Evolutionary conservation across 2,888 invertebrate genomes (phyloP), one percentile per base, ranked within the genome.

Genomic region (Campopleginae sp.): DNA sequence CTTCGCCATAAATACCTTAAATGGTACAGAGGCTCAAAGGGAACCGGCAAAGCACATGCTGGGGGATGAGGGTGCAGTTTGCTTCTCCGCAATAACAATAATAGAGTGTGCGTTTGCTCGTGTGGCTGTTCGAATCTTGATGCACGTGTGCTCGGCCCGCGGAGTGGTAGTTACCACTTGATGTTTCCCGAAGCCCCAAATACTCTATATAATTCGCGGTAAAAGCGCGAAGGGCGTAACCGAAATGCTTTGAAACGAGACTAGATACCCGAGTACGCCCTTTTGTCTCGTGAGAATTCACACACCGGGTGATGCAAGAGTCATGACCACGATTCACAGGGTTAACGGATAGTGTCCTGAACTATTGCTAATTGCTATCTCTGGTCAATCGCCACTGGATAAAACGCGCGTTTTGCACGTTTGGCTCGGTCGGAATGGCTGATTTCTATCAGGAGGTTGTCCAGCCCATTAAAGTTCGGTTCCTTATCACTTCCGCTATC

Each of bases 1-100:
- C 66, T 76, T 70, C 65, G 82, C 79, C 72, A 75, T 85, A 85
- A 85, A 82, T 85, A 81, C 85, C 85, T 82, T 82, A 82, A 85
- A 85, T 82, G 85, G 78, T 82, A 75, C 58, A 71, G 61, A 71
- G 79, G 81, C 63, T 85, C 84, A 85, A 85, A 82, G 81, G 81
- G 70, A 81, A 65, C 81, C 81, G 78, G 72, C 72, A 66, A 44
- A 58, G 68, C 42, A 65, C 27, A 42, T 77, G 76, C 38, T 68
- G 54, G 81, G 81, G 81, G 74, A 42, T 81, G 85, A 48, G 71
- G 61, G 54, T 65, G 61, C 58, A 70, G 71, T 79, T 79, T 71
- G 68, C 71, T 78, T 54, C 84, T 27, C 68, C 63, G 66, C 78
- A 75, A 79, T 65, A 85, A 85, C 79, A 85, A 82, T 78, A 78